These are phyloP conservation scores for Anoplolepis gracilipes DNA, from an alignment of 1,140 invertebrate genomes.

Conservation along the genomic window DNA sequence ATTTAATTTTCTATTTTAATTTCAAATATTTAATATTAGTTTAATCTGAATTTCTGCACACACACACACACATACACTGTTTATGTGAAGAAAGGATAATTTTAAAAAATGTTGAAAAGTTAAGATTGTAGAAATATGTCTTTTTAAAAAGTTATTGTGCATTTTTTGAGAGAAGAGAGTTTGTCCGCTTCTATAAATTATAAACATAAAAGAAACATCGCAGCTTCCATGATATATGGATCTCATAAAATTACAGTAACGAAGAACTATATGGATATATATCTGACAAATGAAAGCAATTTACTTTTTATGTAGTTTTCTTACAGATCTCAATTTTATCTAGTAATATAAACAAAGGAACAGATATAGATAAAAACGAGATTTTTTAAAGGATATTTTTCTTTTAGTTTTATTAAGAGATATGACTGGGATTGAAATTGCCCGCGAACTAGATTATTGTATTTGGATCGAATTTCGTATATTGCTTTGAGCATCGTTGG, in stretches of 20 bases:
- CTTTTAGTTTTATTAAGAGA: constrained; percentile 11
- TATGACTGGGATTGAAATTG: constrained; percentile 4
- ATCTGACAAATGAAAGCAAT: not conserved
- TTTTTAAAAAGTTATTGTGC: not conserved
- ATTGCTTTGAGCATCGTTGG: not conserved
- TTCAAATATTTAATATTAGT: not conserved
- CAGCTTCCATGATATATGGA: not conserved
- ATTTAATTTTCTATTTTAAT: not conserved
- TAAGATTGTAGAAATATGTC: too few relatives aligned
- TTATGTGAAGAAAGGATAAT: not conserved
- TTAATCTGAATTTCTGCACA: not conserved
- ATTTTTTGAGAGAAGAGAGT: not conserved
- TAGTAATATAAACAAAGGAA: constrained; percentile 23
- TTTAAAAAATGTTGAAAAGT: too few relatives aligned
- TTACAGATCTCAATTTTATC: constrained; percentile 1
- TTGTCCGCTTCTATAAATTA: not conserved
- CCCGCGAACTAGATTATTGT: not conserved
- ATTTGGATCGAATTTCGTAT: not conserved
- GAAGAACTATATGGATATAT: not conserved
- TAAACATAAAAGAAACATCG: not conserved
- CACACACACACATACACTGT: not conserved
- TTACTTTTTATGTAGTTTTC: not conserved
- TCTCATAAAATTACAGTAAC: constrained; percentile 15
- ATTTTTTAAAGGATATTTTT: constrained; percentile 20
- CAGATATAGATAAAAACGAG: not conserved